Conservation (phyloP, 1,140 invertebrate species). For the Drosophila kohkoa region DNA sequence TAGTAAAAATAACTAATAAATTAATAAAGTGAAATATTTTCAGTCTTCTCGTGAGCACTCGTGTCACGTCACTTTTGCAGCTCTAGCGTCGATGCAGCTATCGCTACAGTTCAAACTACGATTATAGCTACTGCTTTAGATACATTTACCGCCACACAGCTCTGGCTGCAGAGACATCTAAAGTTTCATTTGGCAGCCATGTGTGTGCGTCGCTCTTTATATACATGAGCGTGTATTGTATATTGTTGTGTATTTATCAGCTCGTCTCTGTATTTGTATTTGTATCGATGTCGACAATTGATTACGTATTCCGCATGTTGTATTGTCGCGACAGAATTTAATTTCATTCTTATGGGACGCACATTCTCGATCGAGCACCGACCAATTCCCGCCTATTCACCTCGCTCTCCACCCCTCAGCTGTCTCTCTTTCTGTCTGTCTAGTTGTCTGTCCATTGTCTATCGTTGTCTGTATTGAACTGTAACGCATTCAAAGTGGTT, state of each 20-base stretch:
- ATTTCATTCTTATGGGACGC: conserved; percentile 73
- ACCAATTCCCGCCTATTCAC: conserved; percentile 47
- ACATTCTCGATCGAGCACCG: conserved; percentile 55
- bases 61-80: not conserved
- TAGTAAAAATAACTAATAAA: not conserved
- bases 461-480: conserved; percentile 58
- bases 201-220: not conserved
- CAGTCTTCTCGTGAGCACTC: not conserved
- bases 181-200: not conserved
- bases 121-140: not conserved
- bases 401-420: conserved; percentile 15
- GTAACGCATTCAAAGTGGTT: conserved; percentile 67
- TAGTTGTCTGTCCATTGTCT: conserved; percentile 1
- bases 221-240: conserved; percentile 12
- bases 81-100: not conserved
- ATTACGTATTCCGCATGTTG: conserved; percentile 79
- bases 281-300: conserved; percentile 68
- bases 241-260: conserved; percentile 12
- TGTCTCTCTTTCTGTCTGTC: conserved; percentile 17
- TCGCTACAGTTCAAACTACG: not conserved
- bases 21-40: not conserved
- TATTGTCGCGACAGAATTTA: conserved; percentile 81
- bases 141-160: not conserved
- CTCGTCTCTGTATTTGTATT: conserved; percentile 33
- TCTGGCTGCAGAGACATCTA: conserved; percentile 1